These are phyloP conservation scores for Platorchestia sp. DNA, from an alignment of 1,140 invertebrate species.

Conservation along the genomic window DNA sequence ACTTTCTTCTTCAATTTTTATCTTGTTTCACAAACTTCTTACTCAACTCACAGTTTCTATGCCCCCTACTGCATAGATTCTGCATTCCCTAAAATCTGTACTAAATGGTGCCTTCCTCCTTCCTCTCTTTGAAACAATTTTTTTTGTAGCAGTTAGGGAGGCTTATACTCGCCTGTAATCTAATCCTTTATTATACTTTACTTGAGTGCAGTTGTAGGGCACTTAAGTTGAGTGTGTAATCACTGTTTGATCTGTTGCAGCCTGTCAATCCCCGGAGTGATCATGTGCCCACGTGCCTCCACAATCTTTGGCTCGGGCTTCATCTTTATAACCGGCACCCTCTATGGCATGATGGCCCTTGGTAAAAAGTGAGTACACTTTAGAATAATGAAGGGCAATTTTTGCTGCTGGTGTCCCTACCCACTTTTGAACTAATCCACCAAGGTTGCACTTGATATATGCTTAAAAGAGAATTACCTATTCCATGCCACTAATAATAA, in stretches of 20 bases:
- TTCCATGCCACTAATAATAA: too few relatives aligned
- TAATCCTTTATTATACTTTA: not conserved
- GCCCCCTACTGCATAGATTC: too few relatives aligned
- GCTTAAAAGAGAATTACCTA: not conserved
- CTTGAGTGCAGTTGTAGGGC: not conserved
- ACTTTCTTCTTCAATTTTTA: too few relatives aligned
- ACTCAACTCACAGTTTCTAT: too few relatives aligned
- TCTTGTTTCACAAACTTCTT: too few relatives aligned
- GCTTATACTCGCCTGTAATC: too few relatives aligned
- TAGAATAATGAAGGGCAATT: too few relatives aligned
- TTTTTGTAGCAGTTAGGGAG: too few relatives aligned
- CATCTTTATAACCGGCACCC: constrained; percentile 64
- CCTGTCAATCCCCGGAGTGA: constrained; percentile 81
- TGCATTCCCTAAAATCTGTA: too few relatives aligned
- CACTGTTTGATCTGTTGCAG: constrained; percentile 73
- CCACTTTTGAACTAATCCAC: not conserved
- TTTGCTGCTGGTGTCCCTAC: not conserved
- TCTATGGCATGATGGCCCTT: constrained; percentile 94
- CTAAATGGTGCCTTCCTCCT: too few relatives aligned
- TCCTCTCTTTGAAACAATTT: too few relatives aligned
- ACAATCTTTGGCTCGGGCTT: constrained; percentile 72
- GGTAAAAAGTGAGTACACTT: constrained; percentile 73
- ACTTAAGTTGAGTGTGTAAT: not conserved
- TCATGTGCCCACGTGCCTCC: constrained; percentile 81
- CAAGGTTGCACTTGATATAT: not conserved